phyloP scores from a whole-genome alignment of 2,797 vertebrate species.

The Anguilla megastoma region DNA sequence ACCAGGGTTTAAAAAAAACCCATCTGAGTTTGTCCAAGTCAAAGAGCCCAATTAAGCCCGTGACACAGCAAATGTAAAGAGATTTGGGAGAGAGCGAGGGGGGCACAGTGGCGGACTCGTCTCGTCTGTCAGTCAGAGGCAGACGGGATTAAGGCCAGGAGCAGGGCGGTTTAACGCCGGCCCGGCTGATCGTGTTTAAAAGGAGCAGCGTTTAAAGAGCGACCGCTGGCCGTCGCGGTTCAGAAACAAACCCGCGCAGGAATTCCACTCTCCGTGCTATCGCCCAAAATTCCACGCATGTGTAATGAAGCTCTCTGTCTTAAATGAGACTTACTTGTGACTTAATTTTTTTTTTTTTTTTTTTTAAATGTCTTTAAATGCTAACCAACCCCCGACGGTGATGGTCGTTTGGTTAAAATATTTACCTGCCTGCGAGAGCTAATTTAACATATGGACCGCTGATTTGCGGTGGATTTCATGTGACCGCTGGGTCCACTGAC shows the following conservation, averaged over 20 bases:
- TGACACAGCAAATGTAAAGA: not conserved
- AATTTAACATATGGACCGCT: not conserved
- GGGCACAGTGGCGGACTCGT: not conserved
- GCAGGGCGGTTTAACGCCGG: not conserved
- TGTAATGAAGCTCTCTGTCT: not conserved
- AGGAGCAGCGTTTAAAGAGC: not conserved
- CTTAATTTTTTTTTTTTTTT: too few relatives aligned
- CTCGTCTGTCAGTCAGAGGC: not conserved
- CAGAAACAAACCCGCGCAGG: too few relatives aligned
- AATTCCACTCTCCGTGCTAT: not conserved
- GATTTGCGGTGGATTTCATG: not conserved
- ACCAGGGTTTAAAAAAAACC: not conserved
- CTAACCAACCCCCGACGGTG: constrained; percentile 21
- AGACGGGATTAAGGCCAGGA: not conserved
- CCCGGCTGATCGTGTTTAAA: not conserved
- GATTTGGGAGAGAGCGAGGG: not conserved
- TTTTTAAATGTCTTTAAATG: constrained; percentile 19
- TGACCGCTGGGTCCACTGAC: not conserved
- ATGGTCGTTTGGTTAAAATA: constrained; percentile 15
- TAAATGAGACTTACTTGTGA: not conserved
- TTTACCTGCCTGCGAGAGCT: not conserved
- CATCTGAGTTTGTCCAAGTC: not conserved
- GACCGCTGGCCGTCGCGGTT: not conserved
- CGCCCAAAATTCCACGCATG: not conserved
- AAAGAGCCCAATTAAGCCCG: not conserved